Conservation (phyloP, 92 coral and sea anemone species). For the Muricea muricata region DNA sequence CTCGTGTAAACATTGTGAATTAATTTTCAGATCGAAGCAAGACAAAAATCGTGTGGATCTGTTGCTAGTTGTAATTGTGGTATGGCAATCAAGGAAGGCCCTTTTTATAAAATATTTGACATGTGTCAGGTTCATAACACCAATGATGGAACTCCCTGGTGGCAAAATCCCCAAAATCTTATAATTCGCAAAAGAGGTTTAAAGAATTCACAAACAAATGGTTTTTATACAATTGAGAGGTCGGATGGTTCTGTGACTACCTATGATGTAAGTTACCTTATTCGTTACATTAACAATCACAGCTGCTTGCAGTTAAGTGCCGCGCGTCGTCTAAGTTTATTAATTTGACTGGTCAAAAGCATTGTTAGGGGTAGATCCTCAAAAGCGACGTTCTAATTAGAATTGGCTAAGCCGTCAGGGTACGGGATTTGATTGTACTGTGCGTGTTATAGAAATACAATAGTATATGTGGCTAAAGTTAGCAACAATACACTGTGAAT, state of each 20-base stretch:
- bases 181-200: neutral
- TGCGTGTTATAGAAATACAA: no score
- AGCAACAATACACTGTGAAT: no score
- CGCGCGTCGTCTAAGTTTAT: no score
- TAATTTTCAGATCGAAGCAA: slow-evolving; percentile 6
- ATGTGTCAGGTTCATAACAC: neutral
- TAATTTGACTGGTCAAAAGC: no score
- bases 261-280: slow-evolving; percentile 48
- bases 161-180: neutral
- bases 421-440: no score
- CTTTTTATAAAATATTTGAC: slow-evolving; percentile 7
- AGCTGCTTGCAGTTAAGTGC: no score
- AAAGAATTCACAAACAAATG: neutral
- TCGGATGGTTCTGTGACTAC: slow-evolving; percentile 25
- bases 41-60: neutral
- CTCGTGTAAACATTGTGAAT: no score
- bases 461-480: no score
- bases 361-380: no score
- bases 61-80: slow-evolving; percentile 26
- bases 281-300: no score
- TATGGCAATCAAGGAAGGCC: slow-evolving; percentile 1
- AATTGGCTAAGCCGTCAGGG: no score
- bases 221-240: slow-evolving; percentile 4
- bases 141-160: neutral
- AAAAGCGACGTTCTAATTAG: no score